Evolutionary conservation across 2,888 invertebrate genomes (phyloP).

Genomic region (Caenorhabditis virilis): DNA sequence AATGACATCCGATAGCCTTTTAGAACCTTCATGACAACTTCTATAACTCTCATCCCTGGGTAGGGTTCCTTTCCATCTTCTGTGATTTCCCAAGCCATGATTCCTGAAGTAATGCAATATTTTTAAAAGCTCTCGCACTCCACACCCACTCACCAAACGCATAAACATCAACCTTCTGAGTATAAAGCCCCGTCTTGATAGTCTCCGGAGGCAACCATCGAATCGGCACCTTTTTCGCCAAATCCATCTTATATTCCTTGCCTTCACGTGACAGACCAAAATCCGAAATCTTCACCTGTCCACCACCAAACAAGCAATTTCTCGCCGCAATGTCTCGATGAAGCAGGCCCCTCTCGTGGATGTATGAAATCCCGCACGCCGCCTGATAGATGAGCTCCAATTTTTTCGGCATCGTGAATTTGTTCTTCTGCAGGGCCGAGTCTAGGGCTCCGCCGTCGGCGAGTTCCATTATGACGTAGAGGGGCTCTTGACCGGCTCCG

Average conservation of each 20-base stretch:
- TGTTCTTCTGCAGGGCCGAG: constrained; percentile 43
- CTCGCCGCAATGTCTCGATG: constrained; percentile 42
- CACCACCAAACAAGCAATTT: constrained; percentile 40
- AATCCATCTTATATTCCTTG: constrained; percentile 25
- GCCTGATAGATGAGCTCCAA: constrained; percentile 49
- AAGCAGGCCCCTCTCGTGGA: constrained; percentile 33
- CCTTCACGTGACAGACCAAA: constrained; percentile 37
- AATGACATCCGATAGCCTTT: constrained; percentile 36
- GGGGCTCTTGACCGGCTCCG: constrained; percentile 44
- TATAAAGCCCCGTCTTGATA: constrained; percentile 19
- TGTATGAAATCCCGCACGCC: constrained; percentile 47
- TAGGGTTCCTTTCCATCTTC: constrained; percentile 31
- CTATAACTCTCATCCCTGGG: constrained; percentile 16
- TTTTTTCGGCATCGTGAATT: constrained; percentile 23
- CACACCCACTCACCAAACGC: no score
- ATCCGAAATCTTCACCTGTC: constrained; percentile 41
- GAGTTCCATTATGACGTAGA: constrained; percentile 54
- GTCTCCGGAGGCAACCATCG: constrained; percentile 45
- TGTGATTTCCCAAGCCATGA: constrained; percentile 27
- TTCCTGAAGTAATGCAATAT: no score
- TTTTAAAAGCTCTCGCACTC: no score
- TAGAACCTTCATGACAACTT: constrained; percentile 23
- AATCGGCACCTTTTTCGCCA: constrained; percentile 39
- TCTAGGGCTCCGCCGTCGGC: constrained; percentile 46
- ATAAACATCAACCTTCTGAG: constrained; percentile 39